Conservation (phyloP, 2,888 invertebrate genomes). For the Protophormia terraenovae region DNA sequence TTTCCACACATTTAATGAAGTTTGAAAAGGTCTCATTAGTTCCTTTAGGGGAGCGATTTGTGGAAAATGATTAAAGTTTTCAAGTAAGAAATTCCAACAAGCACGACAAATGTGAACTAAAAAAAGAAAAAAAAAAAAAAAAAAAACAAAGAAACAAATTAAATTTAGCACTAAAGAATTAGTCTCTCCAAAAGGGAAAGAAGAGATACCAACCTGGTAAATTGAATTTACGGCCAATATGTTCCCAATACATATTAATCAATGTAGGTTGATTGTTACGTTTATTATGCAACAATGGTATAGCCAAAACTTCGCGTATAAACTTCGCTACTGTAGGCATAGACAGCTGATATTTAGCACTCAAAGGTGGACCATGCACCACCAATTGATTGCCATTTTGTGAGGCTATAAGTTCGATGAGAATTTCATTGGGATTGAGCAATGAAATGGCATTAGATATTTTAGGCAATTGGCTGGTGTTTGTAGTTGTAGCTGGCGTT, state of each 20-base stretch:
- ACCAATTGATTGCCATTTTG: slow-evolving; percentile 58
- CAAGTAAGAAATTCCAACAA: slow-evolving; percentile 72
- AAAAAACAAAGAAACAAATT: not conserved
- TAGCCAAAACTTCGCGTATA: slow-evolving; percentile 73
- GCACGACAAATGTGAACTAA: slow-evolving; percentile 71
- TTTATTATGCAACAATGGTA: slow-evolving; percentile 73
- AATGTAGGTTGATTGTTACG: slow-evolving; percentile 6
- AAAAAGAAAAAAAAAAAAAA: not conserved
- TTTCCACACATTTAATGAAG: slow-evolving; percentile 70
- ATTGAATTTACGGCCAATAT: slow-evolving; percentile 69
- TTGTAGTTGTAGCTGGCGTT: not conserved
- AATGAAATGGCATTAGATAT: slow-evolving; percentile 56
- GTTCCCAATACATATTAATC: slow-evolving; percentile 69
- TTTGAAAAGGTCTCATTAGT: slow-evolving; percentile 72
- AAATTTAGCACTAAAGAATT: too few species aligned
- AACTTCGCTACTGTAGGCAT: slow-evolving; percentile 70
- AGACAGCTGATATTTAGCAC: slow-evolving; percentile 62
- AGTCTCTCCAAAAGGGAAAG: too few species aligned
- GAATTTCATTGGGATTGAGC: slow-evolving; percentile 67
- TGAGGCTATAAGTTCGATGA: slow-evolving; percentile 68
- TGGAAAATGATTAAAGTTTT: slow-evolving; percentile 73
- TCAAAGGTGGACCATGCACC: slow-evolving; percentile 66
- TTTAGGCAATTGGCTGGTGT: slow-evolving; percentile 37
- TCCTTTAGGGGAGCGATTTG: slow-evolving; percentile 73
- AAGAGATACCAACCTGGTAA: slow-evolving; percentile 72